Percentiles rank a stretch among this genome's conserved stretches.
Conservation (phyloP, 2,797 vertebrate species). For the Sebastes iracundus region DNA sequence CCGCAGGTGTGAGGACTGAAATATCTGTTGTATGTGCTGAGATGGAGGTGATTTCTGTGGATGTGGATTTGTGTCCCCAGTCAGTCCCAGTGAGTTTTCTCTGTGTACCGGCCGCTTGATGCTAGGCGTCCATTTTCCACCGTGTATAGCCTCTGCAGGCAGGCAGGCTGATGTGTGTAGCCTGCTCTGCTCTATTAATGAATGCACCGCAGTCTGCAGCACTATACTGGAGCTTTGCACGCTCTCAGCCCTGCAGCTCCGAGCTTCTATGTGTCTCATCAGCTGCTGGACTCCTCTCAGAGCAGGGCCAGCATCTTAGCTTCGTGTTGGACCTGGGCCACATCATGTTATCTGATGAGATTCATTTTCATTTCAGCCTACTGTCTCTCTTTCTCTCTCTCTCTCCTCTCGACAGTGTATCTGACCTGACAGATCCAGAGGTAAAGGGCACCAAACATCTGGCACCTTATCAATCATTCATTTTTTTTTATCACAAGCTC, state of each 20-base stretch:
- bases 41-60: constrained; percentile 16
- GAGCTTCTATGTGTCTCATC: constrained; percentile 42
- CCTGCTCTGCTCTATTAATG: constrained; percentile 69
- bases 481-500: constrained; percentile 16
- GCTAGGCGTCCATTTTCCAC: constrained; percentile 82
- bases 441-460: constrained; percentile 53
- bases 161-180: constrained; percentile 64
- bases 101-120: constrained; percentile 61
- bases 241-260: constrained; percentile 42
- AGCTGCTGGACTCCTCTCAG: constrained; percentile 11
- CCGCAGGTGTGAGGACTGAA: constrained; percentile 26
- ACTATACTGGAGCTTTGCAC: constrained; percentile 62
- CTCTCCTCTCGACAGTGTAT: constrained; percentile 9
- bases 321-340: constrained; percentile 57
- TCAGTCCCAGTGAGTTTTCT: constrained; percentile 49
- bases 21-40: constrained; percentile 25
- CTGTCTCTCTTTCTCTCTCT: background rate
- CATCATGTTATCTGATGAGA: constrained; percentile 43
- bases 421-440: constrained; percentile 23
- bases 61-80: constrained; percentile 28
- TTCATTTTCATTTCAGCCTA: constrained; percentile 2
- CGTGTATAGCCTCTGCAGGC: constrained; percentile 54
- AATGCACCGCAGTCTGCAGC: constrained; percentile 83
- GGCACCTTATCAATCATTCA: constrained; percentile 46
- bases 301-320: constrained; percentile 46